Evolutionary conservation across 2,797 vertebrate genomes (phyloP).

Genomic region (Lepilemur ruficaudatus): DNA sequence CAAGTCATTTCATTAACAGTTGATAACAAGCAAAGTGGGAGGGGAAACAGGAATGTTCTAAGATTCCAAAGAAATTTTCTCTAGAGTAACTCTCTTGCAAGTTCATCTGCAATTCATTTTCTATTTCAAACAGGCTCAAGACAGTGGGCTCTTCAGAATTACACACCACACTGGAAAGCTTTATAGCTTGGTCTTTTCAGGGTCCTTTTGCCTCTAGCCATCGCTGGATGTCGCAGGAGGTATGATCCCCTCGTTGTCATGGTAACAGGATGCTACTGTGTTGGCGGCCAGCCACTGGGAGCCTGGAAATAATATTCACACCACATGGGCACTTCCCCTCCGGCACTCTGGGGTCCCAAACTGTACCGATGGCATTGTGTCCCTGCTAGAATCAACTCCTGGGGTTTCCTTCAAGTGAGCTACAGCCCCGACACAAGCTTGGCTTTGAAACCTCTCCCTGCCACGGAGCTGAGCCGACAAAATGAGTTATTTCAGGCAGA

Average conservation of each 20-base stretch:
- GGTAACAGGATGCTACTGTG: not conserved
- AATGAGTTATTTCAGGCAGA: not conserved
- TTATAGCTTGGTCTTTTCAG: not conserved
- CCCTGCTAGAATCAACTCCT: not conserved
- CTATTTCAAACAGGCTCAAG: not conserved
- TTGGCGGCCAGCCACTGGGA: not conserved
- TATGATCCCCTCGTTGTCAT: not conserved
- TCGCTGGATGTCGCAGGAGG: not conserved
- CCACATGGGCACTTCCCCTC: not conserved
- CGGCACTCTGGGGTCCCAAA: not conserved
- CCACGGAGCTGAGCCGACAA: not conserved
- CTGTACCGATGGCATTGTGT: not conserved
- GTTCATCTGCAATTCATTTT: slow-evolving; percentile 22
- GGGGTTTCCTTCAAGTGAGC: not conserved
- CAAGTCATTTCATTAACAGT: slow-evolving; percentile 59
- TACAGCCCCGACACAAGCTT: not conserved
- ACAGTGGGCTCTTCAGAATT: not conserved
- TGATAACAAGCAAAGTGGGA: slow-evolving; percentile 56
- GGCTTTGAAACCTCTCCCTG: not conserved
- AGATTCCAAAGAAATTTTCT: slow-evolving; percentile 13
- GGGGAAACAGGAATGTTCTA: slow-evolving; percentile 7
- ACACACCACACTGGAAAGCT: not conserved
- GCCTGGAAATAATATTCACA: slow-evolving; percentile 12
- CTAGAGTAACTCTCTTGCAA: not conserved
- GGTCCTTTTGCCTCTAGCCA: not conserved